Evolutionary conservation across 2,113 vertebrate genomes (phyloP).

Genomic region (Rhabdornis inornatus): DNA sequence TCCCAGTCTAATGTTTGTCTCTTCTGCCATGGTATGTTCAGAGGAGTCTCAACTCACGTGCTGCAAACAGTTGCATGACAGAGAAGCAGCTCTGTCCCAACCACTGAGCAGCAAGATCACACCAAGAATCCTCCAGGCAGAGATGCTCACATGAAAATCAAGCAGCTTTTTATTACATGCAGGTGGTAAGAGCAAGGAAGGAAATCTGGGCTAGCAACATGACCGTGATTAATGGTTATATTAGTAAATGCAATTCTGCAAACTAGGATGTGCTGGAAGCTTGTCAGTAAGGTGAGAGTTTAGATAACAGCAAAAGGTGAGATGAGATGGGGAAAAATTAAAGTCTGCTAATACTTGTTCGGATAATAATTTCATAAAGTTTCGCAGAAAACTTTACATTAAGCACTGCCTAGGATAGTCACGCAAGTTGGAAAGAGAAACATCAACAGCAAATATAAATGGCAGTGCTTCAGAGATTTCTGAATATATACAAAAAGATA

Average conservation of each 20-base stretch:
- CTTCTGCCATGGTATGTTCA: not conserved
- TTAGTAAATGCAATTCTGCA: not conserved
- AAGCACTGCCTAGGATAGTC: not conserved
- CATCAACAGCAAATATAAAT: not conserved
- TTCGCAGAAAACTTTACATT: not conserved
- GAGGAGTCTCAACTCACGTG: not conserved
- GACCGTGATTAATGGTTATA: not conserved
- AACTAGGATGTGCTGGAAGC: not conserved
- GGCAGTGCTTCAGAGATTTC: not conserved
- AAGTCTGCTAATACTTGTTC: not conserved
- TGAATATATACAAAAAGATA: not conserved
- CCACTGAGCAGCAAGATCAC: not conserved
- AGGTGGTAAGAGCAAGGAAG: not conserved
- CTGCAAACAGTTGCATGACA: not conserved
- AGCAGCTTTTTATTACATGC: not conserved
- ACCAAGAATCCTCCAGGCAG: not conserved
- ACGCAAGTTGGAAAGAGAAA: not conserved
- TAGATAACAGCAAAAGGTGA: not conserved
- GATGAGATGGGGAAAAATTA: not conserved
- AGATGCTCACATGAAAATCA: not conserved
- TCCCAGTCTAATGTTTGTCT: not conserved
- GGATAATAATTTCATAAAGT: not conserved
- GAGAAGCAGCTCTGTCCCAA: not conserved
- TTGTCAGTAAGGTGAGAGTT: not conserved
- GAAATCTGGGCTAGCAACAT: not conserved